These are phyloP conservation scores for Sitta europaea DNA, from an alignment of 2,113 vertebrate genomes.

Conservation along the genomic window DNA sequence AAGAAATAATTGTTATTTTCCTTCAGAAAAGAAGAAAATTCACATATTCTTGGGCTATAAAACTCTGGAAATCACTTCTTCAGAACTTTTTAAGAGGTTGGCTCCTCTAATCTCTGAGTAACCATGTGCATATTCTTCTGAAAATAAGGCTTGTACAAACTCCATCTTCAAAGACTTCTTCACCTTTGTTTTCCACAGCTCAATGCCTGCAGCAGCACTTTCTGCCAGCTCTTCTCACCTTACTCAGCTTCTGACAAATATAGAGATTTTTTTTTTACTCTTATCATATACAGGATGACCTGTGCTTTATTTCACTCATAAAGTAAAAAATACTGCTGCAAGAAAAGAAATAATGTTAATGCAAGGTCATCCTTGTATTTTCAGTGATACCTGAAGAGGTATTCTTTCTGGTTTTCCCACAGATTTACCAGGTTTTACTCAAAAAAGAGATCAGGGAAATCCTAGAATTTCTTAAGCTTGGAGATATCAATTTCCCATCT, in stretches of 20 bases:
- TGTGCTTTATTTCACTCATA: background rate
- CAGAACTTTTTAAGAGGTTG: background rate
- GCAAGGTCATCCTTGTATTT: background rate
- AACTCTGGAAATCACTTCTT: background rate
- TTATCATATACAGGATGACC: background rate
- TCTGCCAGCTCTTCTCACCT: background rate
- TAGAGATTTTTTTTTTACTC: background rate
- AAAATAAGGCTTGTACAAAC: background rate
- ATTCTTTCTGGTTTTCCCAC: background rate
- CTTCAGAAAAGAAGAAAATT: background rate
- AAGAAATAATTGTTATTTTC: background rate
- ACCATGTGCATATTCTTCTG: rapidly evolving
- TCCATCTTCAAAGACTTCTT: background rate
- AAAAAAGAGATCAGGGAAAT: background rate
- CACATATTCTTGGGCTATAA: background rate
- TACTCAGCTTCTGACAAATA: background rate
- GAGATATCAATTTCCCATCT: background rate
- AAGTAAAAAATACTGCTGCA: background rate
- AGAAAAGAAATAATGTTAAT: background rate
- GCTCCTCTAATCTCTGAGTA: background rate
- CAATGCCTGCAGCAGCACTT: background rate
- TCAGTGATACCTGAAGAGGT: background rate
- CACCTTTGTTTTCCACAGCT: background rate
- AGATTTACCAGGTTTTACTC: background rate
- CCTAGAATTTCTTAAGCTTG: background rate